A percentile compares a stretch with the other conserved stretches of the same genome.
Conservation (phyloP, 2,113 vertebrate species). For the Halcyon malimbica region DNA sequence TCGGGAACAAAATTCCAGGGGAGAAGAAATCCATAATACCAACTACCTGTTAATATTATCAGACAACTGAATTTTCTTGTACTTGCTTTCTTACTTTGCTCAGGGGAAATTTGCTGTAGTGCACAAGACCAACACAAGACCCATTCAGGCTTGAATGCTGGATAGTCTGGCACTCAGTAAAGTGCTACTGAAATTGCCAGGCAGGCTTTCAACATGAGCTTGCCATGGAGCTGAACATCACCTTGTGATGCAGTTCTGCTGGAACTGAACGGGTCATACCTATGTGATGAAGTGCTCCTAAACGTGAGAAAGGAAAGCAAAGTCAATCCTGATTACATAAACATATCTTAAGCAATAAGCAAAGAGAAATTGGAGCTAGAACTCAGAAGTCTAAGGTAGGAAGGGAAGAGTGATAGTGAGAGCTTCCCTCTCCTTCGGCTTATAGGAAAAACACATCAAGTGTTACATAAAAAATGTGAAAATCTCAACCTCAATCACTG, state of each 20-base stretch:
- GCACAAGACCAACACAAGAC: neutral
- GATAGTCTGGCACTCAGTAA: neutral
- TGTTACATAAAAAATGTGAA: neutral
- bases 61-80: neutral
- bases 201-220: neutral
- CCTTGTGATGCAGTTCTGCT: neutral
- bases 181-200: neutral
- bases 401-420: neutral
- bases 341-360: neutral
- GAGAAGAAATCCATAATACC: neutral
- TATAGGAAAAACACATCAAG: neutral
- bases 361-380: neutral
- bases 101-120: neutral
- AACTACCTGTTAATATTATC: neutral
- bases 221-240: neutral
- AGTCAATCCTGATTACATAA: fast-evolving
- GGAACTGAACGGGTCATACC: fast-evolving
- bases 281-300: neutral
- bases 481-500: neutral
- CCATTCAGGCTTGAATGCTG: neutral
- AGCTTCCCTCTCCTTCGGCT: neutral
- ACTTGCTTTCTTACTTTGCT: neutral
- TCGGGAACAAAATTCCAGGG: neutral
- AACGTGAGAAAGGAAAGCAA: neutral
- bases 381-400: neutral